Evolutionary conservation across 2,113 vertebrate genomes (phyloP).

Genomic region (Xerus inauris): DNA sequence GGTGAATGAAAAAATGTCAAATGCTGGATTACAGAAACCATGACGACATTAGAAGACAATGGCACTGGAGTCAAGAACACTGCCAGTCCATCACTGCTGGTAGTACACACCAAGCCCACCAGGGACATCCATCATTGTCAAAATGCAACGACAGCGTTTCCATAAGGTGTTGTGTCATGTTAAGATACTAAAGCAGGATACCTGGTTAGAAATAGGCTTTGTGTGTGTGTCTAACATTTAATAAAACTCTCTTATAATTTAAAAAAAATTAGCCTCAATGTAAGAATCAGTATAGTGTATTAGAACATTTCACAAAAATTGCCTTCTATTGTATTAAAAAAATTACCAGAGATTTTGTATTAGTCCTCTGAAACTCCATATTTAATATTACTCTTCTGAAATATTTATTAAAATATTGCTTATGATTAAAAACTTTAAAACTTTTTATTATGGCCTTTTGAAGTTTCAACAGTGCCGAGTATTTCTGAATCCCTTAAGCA

Average conservation of each 20-base stretch:
- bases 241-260: background rate
- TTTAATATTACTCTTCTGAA: constrained; percentile 14
- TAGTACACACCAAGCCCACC: too few relatives aligned
- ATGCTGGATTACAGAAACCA: background rate
- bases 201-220: background rate
- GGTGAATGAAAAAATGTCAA: background rate
- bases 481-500: constrained; percentile 50
- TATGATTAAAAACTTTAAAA: constrained; percentile 30
- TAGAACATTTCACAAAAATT: background rate
- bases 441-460: constrained; percentile 20
- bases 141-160: background rate
- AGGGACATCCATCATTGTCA: constrained; percentile 38
- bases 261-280: background rate
- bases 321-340: background rate
- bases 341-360: background rate
- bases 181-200: background rate
- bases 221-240: background rate
- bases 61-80: background rate
- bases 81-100: background rate
- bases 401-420: constrained; percentile 26
- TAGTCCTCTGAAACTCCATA: background rate
- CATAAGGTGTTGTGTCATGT: background rate
- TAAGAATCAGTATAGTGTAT: background rate
- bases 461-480: background rate
- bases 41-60: background rate